phyloP scores from a whole-genome alignment of 2,797 vertebrate species.

The Toxotes lorentzi region DNA sequence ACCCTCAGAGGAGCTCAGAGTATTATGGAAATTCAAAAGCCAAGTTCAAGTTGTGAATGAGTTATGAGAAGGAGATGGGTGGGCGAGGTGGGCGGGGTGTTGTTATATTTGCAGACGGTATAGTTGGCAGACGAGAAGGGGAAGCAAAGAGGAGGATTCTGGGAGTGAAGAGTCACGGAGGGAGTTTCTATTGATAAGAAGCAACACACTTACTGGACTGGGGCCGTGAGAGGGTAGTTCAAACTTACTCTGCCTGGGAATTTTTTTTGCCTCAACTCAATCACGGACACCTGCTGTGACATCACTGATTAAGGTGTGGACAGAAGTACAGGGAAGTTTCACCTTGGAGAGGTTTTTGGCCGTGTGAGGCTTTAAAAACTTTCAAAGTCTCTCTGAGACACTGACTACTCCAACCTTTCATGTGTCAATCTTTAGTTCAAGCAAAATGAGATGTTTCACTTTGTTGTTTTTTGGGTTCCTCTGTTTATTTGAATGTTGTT shows the following conservation, averaged over 20 bases:
- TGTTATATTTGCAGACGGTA: constrained; percentile 32
- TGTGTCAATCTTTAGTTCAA: neutral
- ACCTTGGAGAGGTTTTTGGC: neutral
- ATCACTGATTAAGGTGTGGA: neutral
- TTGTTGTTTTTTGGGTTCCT: too few species aligned
- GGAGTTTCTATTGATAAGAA: neutral
- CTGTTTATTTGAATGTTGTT: neutral
- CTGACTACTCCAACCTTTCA: neutral
- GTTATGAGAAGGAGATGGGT: constrained; percentile 37
- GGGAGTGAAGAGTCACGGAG: constrained; percentile 26
- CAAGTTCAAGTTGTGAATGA: constrained; percentile 61
- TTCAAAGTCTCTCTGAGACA: neutral
- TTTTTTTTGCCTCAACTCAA: neutral
- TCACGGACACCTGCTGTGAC: neutral
- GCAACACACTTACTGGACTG: neutral
- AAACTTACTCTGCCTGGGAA: neutral
- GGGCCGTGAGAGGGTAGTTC: neutral
- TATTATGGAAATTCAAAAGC: constrained; percentile 65
- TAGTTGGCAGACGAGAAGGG: constrained; percentile 36
- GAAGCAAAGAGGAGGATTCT: constrained; percentile 37
- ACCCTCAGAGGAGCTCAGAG: constrained; percentile 57
- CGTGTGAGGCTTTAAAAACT: neutral
- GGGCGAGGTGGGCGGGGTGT: neutral
- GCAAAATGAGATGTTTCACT: neutral
- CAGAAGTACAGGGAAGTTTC: neutral